A percentile compares a stretch with the other conserved stretches of the same genome.
phyloP scores from a whole-genome alignment of 1,140 invertebrate species.

The Diprion similis region DNA sequence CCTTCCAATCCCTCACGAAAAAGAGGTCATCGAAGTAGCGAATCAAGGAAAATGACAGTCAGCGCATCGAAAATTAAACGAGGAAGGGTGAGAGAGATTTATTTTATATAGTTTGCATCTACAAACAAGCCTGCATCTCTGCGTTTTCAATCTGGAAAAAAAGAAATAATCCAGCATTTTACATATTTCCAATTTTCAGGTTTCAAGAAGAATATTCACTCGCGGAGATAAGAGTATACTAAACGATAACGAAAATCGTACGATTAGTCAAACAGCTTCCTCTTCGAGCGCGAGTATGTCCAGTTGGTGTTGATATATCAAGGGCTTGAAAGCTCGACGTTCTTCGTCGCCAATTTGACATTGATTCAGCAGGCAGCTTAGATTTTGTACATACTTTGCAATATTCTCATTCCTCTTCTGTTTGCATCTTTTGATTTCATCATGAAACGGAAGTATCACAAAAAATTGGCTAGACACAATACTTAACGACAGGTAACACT shows the following conservation, averaged over 20 bases:
- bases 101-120: neutral
- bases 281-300: slow-evolving; percentile 11
- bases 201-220: neutral
- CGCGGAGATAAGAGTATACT: neutral
- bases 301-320: slow-evolving; percentile 62
- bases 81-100: slow-evolving; percentile 35
- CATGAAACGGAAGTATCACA: slow-evolving; percentile 48
- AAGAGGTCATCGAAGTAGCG: slow-evolving; percentile 33
- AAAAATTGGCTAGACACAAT: slow-evolving; percentile 15
- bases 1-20: slow-evolving; percentile 35
- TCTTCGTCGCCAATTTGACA: slow-evolving; percentile 71
- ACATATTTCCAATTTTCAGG: neutral
- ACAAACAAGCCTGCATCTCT: too few relatives aligned
- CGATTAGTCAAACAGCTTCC: neutral
- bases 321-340: slow-evolving; percentile 69
- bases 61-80: slow-evolving; percentile 36
- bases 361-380: slow-evolving; percentile 63
- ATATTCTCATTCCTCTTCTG: slow-evolving; percentile 71
- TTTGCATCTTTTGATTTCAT: slow-evolving; percentile 71
- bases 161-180: too few relatives aligned
- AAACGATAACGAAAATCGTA: neutral
- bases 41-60: slow-evolving; percentile 35
- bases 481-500: slow-evolving; percentile 13
- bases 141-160: too few relatives aligned
- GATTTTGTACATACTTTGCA: slow-evolving; percentile 72